Conservation (phyloP, 2,888 invertebrate species). For the Zaprionus lineosus region DNA sequence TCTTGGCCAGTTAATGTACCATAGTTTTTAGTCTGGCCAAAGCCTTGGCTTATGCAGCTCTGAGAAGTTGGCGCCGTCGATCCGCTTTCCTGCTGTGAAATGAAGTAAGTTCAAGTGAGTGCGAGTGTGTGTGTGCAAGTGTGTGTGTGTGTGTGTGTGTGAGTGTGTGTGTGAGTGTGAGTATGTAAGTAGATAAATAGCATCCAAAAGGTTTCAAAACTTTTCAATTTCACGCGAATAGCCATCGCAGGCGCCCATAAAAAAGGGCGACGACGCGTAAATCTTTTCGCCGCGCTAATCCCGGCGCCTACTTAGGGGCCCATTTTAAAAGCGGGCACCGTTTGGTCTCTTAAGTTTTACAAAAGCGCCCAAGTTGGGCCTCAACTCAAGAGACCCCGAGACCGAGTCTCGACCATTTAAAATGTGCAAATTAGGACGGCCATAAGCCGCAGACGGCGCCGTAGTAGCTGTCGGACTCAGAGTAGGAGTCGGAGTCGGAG, state of each 20-base stretch:
- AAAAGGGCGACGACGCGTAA: conserved; percentile 69
- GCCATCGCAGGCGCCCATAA: conserved; percentile 46
- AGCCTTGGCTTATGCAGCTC: conserved; percentile 69
- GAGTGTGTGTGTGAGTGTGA: not conserved
- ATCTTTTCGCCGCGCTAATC: conserved; percentile 65
- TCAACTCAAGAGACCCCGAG: conserved; percentile 14
- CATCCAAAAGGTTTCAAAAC: conserved; percentile 50
- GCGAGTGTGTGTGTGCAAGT: not conserved
- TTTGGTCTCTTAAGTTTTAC: conserved; percentile 1
- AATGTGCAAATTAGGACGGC: conserved; percentile 75
- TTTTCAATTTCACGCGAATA: conserved; percentile 67
- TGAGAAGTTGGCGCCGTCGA: conserved; percentile 59
- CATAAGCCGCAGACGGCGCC: conserved; percentile 61
- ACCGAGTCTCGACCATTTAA: conserved; percentile 53
- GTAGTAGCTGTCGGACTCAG: not conserved
- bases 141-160: not conserved
- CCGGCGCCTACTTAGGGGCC: conserved; percentile 32
- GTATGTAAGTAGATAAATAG: not conserved
- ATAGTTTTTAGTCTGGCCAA: conserved; percentile 76
- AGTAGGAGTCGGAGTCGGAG: not conserved
- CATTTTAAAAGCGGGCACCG: not conserved
- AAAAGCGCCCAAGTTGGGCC: not conserved
- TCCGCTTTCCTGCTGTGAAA: conserved; percentile 28
- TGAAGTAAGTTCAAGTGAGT: not conserved
- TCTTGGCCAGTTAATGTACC: conserved; percentile 65